phyloP scores from a whole-genome alignment of 2,888 invertebrate species.

The Pyralis farinalis region DNA sequence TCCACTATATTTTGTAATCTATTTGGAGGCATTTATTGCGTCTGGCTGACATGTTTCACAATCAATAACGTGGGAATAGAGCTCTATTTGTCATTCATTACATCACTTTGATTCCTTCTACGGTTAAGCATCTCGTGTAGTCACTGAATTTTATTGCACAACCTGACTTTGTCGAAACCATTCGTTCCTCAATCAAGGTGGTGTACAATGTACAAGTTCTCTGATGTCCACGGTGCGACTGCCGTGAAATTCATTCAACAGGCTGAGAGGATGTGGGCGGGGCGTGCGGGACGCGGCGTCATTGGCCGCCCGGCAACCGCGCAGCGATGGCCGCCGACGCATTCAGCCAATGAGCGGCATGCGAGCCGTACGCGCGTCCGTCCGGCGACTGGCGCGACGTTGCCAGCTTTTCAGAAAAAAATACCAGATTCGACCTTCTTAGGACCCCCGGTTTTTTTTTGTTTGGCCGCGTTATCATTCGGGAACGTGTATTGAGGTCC shows the following conservation, averaged over 20 bases:
- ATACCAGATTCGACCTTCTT: constrained; percentile 80
- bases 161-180: constrained; percentile 17
- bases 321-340: constrained; percentile 74
- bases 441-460: constrained; percentile 78
- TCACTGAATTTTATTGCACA: constrained; percentile 1
- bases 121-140: background rate
- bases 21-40: too few relatives aligned
- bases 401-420: constrained; percentile 77
- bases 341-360: constrained; percentile 76
- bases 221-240: constrained; percentile 54
- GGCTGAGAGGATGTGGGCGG: constrained; percentile 73
- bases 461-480: constrained; percentile 78
- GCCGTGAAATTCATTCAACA: constrained; percentile 72
- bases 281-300: constrained; percentile 72
- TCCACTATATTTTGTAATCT: constrained; percentile 5
- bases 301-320: constrained; percentile 62
- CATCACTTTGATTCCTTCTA: background rate
- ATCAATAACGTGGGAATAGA: too few relatives aligned
- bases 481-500: constrained; percentile 68
- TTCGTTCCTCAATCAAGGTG: constrained; percentile 21
- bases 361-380: constrained; percentile 76
- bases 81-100: background rate
- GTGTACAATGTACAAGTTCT: constrained; percentile 35
- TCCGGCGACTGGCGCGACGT: constrained; percentile 68
- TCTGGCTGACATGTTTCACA: too few relatives aligned